Base-by-base conservation (phyloP, 2,888 invertebrate species). In the Elegia similella region DNA sequence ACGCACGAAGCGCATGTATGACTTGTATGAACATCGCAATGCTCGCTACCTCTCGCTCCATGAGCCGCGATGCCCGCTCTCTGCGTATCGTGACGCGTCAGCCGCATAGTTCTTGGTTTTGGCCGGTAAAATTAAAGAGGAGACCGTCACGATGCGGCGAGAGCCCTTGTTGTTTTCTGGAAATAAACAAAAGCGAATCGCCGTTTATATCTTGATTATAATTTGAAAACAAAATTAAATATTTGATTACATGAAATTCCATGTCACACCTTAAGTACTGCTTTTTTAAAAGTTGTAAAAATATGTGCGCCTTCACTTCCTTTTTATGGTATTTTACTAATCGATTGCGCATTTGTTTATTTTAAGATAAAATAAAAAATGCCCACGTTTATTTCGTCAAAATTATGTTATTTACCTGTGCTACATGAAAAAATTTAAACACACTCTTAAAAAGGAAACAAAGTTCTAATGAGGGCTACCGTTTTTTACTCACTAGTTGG, bases 1-100 rank as follows among this genome's bases (percentile, higher is more conserved):
- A 64, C 67, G 63, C 61, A 61, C 67, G 61, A 65, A 68, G 61
- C 73, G 60, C 73, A 72, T 65, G 65, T 66, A 64, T 77, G 74
- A 78, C 75, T 73, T 66, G 59, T 64, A 60, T 60, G 56, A 61
- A 57, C 59, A 57, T 47, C 60, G 53, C 57, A 34, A 55, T 29
- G 42, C 30, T 52, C 48, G 52, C 52, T 42, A 42, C 29, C 52
- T 53, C 54, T 44, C 44, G 54, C 54, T 55, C 30, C 34, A 17
- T 34, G 34, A 15, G 44, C 44, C 43, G 32, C 43, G 32, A 30
- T 32, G 17, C 13, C 7, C n/a, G 42, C n/a, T 23, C 7, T 17
- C 43, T 15, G 15, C 8, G 34, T 15, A 7, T 34, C 16, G 34
- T 50, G 50, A 38, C n/a, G 38, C 38, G 10, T 6, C 38, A 12